Conservation (phyloP, 1,140 invertebrate genomes). For the Brachionus koreanus region DNA sequence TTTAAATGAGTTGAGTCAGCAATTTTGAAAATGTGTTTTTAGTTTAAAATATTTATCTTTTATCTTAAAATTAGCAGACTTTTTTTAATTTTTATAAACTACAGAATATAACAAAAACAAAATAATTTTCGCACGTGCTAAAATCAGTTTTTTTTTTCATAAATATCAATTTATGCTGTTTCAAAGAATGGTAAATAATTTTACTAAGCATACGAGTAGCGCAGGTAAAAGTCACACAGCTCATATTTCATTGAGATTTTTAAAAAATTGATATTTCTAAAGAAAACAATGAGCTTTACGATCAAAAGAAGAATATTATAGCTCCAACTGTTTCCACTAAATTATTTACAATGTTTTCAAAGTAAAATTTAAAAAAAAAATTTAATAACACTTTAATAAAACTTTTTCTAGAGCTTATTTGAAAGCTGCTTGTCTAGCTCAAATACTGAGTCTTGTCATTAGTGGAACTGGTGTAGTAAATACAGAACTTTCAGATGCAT, state of each 20-base stretch:
- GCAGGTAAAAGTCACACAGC: not conserved
- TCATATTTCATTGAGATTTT: not conserved
- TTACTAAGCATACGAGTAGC: not conserved
- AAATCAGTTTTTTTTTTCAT: not conserved
- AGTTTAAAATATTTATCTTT: not conserved
- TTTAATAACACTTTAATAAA: not conserved
- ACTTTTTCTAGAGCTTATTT: not conserved
- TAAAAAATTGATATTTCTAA: not conserved
- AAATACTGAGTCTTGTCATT: constrained; percentile 69
- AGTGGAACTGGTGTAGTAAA: constrained; percentile 72
- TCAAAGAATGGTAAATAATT: not conserved
- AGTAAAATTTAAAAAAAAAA: not conserved
- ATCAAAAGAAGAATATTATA: not conserved
- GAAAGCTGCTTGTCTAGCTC: constrained; percentile 61
- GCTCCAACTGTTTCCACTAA: not conserved
- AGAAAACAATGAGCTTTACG: not conserved
- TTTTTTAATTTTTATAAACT: not conserved
- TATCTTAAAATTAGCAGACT: not conserved
- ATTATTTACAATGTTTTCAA: not conserved
- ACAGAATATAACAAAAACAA: not conserved
- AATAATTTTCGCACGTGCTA: not conserved
- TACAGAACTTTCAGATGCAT: constrained; percentile 67
- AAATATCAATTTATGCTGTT: not conserved
- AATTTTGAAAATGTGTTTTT: too few species aligned
- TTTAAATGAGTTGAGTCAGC: too few species aligned